A percentile compares a stretch with the other conserved stretches of the same genome.
phyloP scores from a whole-genome alignment of 2,113 vertebrate species.

The Tylochromis polylepis region DNA sequence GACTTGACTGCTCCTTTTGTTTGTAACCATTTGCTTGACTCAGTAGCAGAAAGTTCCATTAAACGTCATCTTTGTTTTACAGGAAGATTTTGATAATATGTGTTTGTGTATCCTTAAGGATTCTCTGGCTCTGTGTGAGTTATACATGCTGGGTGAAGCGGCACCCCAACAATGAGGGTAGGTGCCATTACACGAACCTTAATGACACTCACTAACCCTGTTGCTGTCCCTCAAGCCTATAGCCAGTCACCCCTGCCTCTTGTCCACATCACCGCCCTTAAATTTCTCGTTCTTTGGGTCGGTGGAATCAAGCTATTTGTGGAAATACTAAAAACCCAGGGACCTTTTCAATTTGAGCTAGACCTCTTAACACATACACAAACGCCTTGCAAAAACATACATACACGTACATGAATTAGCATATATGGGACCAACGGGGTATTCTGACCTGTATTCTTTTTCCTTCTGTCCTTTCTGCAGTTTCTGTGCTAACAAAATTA shows the following conservation, averaged over 20 bases:
- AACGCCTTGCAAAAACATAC: background rate
- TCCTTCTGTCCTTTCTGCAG: background rate
- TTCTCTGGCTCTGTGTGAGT: background rate
- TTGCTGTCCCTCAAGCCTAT: slow-evolving; percentile 1
- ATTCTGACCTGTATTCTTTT: background rate
- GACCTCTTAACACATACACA: slow-evolving; percentile 6
- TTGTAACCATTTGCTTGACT: background rate
- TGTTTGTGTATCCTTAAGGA: background rate
- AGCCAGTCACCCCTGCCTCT: background rate
- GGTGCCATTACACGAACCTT: background rate
- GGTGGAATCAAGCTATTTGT: slow-evolving; percentile 8
- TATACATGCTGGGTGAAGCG: slow-evolving; percentile 7
- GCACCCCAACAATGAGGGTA: background rate
- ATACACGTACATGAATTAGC: background rate
- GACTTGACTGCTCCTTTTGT: background rate
- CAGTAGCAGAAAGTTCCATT: background rate
- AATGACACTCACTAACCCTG: background rate
- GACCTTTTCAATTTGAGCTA: slow-evolving; percentile 11
- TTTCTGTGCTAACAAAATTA: background rate
- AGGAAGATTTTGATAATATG: background rate
- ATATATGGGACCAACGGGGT: background rate
- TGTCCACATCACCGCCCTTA: slow-evolving; percentile 24
- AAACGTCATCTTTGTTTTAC: slow-evolving; percentile 9
- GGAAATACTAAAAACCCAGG: slow-evolving; percentile 12
- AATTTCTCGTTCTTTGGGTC: slow-evolving; percentile 25